A percentile compares a stretch with the other conserved stretches of the same genome.
These are phyloP conservation scores for Ranitomeya imitator DNA, from an alignment of 2,113 vertebrate species.

Conservation along the genomic window DNA sequence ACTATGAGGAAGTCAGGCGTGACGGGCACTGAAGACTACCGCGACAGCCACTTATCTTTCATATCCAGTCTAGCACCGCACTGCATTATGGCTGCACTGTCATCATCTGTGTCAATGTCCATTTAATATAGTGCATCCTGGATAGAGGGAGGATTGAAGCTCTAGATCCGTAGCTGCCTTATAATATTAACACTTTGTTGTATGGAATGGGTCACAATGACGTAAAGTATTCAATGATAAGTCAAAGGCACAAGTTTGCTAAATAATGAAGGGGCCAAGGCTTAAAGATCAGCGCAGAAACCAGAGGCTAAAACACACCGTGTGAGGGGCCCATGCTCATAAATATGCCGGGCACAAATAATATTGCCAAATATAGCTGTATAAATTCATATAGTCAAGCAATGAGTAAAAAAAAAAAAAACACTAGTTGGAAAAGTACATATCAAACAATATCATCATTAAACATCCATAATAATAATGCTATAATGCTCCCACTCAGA, in stretches of 20 bases:
- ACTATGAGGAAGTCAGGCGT: conserved; percentile 41
- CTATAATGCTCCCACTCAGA: not conserved
- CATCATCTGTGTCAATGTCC: conserved; percentile 37
- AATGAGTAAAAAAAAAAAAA: too few relatives aligned
- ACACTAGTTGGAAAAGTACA: too few relatives aligned
- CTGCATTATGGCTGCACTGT: conserved; percentile 17
- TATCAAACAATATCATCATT: too few relatives aligned
- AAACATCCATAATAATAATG: not conserved
- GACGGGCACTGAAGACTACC: conserved; percentile 42
- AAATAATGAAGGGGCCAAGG: too few relatives aligned
- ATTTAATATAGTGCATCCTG: conserved; percentile 28
- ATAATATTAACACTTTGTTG: conserved; percentile 31
- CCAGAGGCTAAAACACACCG: too few relatives aligned
- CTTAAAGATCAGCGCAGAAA: too few relatives aligned
- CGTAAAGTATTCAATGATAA: not conserved
- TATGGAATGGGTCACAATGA: not conserved
- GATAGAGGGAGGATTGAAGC: conserved; percentile 20
- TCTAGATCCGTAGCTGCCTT: not conserved
- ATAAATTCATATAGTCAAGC: not conserved
- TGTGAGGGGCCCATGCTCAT: too few relatives aligned
- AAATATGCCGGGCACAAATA: too few relatives aligned
- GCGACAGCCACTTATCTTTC: conserved; percentile 49
- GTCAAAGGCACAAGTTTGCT: not conserved
- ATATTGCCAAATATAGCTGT: too few relatives aligned
- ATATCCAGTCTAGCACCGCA: conserved; percentile 33